Percentiles rank a stretch among this genome's conserved stretches.
phyloP scores from a whole-genome alignment of 2,113 vertebrate genomes.

The Pandion haliaetus region DNA sequence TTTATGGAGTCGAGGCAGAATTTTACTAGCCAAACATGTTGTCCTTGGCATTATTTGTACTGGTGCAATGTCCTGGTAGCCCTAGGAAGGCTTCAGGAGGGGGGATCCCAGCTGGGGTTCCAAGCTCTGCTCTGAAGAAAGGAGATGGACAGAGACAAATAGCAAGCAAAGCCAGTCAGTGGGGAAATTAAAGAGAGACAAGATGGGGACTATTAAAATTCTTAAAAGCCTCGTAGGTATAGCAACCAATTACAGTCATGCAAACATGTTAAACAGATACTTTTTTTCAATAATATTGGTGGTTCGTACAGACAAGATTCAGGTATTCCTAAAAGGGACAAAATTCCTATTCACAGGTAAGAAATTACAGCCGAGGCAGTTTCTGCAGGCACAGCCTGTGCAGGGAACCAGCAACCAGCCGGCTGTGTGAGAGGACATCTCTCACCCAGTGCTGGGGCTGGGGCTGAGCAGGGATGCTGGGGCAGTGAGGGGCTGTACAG shows the following conservation, averaged over 20 bases:
- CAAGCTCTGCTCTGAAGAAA: background rate
- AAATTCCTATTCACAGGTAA: background rate
- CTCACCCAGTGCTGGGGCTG: rapidly evolving
- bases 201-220: background rate
- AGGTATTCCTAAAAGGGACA: background rate
- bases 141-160: background rate
- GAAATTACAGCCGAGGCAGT: background rate
- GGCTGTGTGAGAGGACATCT: background rate
- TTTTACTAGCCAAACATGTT: background rate
- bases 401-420: background rate
- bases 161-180: background rate
- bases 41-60: background rate
- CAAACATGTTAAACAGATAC: background rate
- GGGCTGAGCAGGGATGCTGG: background rate
- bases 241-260: background rate
- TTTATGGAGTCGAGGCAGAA: background rate
- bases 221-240: background rate
- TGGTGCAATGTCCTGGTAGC: background rate
- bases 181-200: background rate
- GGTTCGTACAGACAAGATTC: background rate
- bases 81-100: background rate
- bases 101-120: background rate
- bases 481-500: background rate
- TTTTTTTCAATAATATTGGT: background rate
- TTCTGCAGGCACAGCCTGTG: background rate